Conservation (phyloP, 2,113 vertebrate genomes). For the Xiphias gladius region DNA sequence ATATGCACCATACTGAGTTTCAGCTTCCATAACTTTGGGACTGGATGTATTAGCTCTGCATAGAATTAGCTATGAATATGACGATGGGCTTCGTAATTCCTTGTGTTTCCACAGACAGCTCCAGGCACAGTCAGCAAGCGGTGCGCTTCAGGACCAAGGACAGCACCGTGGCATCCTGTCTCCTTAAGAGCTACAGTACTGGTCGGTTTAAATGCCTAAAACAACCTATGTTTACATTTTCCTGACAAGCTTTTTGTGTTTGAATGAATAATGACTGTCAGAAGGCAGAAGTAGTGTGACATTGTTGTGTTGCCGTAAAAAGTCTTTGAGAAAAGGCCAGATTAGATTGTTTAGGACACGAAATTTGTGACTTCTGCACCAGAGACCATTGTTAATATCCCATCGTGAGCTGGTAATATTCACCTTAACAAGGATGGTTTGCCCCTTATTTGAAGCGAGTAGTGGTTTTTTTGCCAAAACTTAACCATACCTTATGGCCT, state of each 20-base stretch:
- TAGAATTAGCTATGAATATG: not conserved
- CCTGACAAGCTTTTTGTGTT: not conserved
- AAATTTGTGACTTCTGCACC: not conserved
- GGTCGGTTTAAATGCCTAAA: not conserved
- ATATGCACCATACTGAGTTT: not conserved
- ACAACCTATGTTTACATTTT: not conserved
- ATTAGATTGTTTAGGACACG: not conserved
- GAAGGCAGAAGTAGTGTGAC: not conserved
- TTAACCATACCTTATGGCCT: not conserved
- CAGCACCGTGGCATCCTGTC: constrained; percentile 11
- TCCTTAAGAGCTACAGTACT: not conserved
- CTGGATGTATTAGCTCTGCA: not conserved
- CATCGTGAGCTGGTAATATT: not conserved
- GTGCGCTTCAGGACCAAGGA: constrained; percentile 49
- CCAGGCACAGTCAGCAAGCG: not conserved
- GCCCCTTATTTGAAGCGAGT: too few species aligned
- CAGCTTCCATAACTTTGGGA: not conserved
- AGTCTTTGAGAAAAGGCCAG: not conserved
- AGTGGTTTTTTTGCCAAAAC: too few species aligned
- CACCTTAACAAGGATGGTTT: not conserved
- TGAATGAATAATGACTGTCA: not conserved
- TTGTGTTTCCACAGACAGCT: constrained; percentile 31
- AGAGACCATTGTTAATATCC: not conserved
- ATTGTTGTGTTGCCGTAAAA: not conserved
- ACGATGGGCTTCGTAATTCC: not conserved